Base-by-base conservation (phyloP, 2,113 vertebrate genomes). In the Phyllostomus hastatus region DNA sequence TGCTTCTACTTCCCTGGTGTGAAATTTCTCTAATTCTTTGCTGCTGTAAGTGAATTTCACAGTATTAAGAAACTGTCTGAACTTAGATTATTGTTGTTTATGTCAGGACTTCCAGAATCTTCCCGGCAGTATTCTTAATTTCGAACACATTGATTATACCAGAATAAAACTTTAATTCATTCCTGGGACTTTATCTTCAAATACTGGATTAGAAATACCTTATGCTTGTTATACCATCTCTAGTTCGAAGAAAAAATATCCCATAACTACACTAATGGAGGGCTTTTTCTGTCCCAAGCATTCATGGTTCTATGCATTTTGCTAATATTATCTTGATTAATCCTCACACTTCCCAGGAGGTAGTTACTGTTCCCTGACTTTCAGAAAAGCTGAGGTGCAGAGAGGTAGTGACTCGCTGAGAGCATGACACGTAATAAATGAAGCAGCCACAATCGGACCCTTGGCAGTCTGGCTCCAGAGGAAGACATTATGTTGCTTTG, bases 1-100 rank as follows among this genome's bases (percentile, higher is more conserved):
- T 26, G 0, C n/a, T 95, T 97, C 50, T 73, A 86, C 15, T 54
- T 17, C 11, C 70, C 10, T 7, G 16, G 10, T 66, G 33, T 90
- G 38, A 8, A 33, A 72, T 85, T 95, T 87, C 72, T 64, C 66
- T 93, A 59, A 91, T 95, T 96, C 59, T 20, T 67, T 95, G 28
- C 66, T 95, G 0, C 15, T 91, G 79, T 90, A 59, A 73, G 76
- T 72, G 10, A 88, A 4, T 92, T 46, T 94, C 64, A 84, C 17
- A 17, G 80, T 43, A 64, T 87, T 70, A 43, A 91, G 43, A 66
- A 78, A 50, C 46, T 52, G 11, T 48, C 73, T 86, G 31, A 92
- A 70, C 2, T 90, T 83, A 46, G 26, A 19, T 90, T 72, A 52
- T 90, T 95, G 50, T 48, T 94, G 4, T 38, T 76, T 14, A 61